phyloP scores from a whole-genome alignment of 2,888 invertebrate species.

The Vandiemenella viatica region DNA sequence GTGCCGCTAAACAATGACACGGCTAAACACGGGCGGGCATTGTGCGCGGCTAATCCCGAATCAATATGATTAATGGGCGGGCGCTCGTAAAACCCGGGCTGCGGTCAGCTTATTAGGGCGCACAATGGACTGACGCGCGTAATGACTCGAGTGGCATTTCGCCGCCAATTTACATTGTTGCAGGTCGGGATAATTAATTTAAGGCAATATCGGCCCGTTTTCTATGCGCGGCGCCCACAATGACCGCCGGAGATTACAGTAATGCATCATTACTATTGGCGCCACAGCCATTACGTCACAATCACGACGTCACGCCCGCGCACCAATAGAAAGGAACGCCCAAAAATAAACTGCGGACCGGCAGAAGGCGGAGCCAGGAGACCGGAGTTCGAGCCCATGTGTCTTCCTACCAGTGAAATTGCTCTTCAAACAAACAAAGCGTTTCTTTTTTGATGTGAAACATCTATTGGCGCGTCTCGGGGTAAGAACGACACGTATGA shows the following conservation, averaged over 20 bases:
- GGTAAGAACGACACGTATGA: too few species aligned
- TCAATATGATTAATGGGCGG: slow-evolving; percentile 8
- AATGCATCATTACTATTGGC: slow-evolving; percentile 7
- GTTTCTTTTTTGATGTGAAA: too few species aligned
- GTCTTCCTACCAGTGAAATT: too few species aligned
- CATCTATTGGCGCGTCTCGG: too few species aligned
- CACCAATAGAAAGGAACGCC: too few species aligned
- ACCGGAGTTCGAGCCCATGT: too few species aligned
- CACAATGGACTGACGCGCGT: slow-evolving; percentile 7
- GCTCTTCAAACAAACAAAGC: too few species aligned
- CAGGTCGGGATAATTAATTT: slow-evolving; percentile 7
- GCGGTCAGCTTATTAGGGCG: not conserved
- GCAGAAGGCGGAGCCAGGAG: too few species aligned
- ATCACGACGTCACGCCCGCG: too few species aligned
- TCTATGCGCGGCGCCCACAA: too few species aligned
- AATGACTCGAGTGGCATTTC: slow-evolving; percentile 8
- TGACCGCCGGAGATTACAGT: slow-evolving; percentile 4
- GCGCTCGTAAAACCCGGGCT: slow-evolving; percentile 5
- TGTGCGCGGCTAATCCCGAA: slow-evolving; percentile 5
- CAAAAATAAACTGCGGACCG: too few species aligned
- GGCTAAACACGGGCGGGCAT: not conserved
- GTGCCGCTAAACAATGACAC: not conserved
- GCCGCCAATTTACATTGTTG: slow-evolving; percentile 5
- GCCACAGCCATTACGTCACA: too few species aligned
- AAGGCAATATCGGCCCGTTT: slow-evolving; percentile 7